Percentiles rank a stretch among this genome's conserved stretches.
Evolutionary conservation across 2,888 invertebrate genomes (phyloP).

Genomic region (Plagodis pulveraria): DNA sequence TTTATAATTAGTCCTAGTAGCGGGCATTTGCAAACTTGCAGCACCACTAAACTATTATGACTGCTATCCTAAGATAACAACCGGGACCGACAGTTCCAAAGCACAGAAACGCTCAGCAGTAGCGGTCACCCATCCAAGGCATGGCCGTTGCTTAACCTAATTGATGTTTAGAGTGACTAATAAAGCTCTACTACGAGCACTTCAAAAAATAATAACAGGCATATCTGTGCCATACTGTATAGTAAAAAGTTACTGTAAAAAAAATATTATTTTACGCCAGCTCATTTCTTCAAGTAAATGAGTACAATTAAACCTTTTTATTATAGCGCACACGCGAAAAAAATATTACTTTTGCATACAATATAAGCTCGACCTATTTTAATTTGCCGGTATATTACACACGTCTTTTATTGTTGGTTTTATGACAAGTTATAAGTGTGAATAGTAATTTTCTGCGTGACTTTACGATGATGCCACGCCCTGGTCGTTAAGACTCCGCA

Average conservation of each 20-base stretch:
- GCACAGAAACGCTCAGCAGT: too few relatives aligned
- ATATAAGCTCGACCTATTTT: conserved; percentile 27
- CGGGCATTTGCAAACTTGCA: too few relatives aligned
- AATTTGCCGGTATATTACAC: conserved; percentile 28
- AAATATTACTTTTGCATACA: conserved; percentile 43
- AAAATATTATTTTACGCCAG: conserved; percentile 24
- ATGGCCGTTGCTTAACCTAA: too few relatives aligned
- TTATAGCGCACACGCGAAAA: conserved; percentile 41
- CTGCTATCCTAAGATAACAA: too few relatives aligned
- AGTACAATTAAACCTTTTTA: conserved; percentile 37
- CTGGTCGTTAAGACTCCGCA: conserved; percentile 68
- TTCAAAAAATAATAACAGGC: too few relatives aligned
- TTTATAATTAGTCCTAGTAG: too few relatives aligned
- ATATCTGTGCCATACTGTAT: conserved; percentile 1
- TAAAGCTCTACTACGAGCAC: too few relatives aligned
- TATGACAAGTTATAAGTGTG: conserved; percentile 27
- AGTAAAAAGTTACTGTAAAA: conserved; percentile 8
- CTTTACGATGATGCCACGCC: conserved; percentile 56
- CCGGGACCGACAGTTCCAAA: too few relatives aligned
- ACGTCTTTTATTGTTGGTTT: conserved; percentile 30
- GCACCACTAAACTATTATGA: too few relatives aligned
- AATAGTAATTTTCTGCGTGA: conserved; percentile 53
- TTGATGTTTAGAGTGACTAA: too few relatives aligned
- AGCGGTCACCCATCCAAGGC: too few relatives aligned
- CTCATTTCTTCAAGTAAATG: conserved; percentile 32